Conservation (phyloP, 2,888 invertebrate species). For the Alloscopus bannaensis region DNA sequence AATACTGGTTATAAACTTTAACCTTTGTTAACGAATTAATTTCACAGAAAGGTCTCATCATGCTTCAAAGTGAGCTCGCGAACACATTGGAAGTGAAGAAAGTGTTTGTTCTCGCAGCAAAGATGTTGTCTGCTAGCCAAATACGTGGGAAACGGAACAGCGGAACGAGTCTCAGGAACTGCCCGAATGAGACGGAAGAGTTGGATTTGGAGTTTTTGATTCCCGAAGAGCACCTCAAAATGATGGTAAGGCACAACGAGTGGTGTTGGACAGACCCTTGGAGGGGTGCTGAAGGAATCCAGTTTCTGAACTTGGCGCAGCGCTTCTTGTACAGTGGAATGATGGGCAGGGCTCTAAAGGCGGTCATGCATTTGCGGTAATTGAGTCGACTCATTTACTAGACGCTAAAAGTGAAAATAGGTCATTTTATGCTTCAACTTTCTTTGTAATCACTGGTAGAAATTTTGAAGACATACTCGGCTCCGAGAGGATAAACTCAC, state of each 20-base stretch:
- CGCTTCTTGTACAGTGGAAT: conserved; percentile 83
- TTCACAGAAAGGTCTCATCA: conserved; percentile 37
- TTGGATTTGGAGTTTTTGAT: conserved; percentile 49
- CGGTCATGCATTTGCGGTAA: conserved; percentile 64
- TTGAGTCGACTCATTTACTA: not conserved
- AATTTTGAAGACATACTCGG: conserved; percentile 88
- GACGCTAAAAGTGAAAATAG: not conserved
- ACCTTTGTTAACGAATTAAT: not conserved
- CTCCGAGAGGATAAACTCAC: conserved; percentile 83
- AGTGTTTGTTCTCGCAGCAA: conserved; percentile 49
- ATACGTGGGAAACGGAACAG: not conserved
- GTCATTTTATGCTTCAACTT: not conserved
- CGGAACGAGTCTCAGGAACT: not conserved
- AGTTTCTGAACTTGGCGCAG: conserved; percentile 88
- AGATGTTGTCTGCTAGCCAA: conserved; percentile 36
- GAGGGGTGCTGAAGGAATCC: conserved; percentile 90
- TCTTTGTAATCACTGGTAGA: conserved; percentile 76
- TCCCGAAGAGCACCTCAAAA: conserved; percentile 23
- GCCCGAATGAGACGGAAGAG: conserved; percentile 21
- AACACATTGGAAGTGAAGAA: conserved; percentile 47
- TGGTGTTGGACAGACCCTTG: conserved; percentile 84
- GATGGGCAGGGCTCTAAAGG: conserved; percentile 60
- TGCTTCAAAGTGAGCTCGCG: conserved; percentile 7
- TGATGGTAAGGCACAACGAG: conserved; percentile 40
- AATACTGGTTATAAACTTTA: conserved; percentile 1